phyloP scores from a whole-genome alignment of 2,113 vertebrate species.

The Dolichallabes microphthalmus region DNA sequence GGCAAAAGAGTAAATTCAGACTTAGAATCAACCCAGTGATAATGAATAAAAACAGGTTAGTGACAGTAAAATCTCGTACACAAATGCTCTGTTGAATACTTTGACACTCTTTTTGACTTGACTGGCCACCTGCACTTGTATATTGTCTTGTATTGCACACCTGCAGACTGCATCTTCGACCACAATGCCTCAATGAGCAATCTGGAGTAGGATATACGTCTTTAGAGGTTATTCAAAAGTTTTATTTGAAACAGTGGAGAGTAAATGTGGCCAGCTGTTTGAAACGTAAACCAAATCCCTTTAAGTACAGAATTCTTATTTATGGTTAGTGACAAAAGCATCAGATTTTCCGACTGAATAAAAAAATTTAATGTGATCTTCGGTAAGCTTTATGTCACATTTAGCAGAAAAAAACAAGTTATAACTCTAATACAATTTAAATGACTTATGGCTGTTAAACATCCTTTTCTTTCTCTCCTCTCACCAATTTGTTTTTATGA shows the following conservation, averaged over 20 bases:
- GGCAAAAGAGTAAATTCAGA: not conserved
- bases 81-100: not conserved
- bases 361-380: not conserved
- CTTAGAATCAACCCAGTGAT: not conserved
- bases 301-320: not conserved
- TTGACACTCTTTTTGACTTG: not conserved
- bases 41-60: not conserved
- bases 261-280: not conserved
- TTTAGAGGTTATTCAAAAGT: not conserved
- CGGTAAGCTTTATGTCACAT: not conserved
- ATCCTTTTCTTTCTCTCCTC: slow-evolving; percentile 7
- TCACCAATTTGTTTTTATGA: slow-evolving; percentile 22
- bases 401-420: not conserved
- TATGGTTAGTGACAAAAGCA: not conserved
- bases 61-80: not conserved
- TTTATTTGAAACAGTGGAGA: not conserved
- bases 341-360: not conserved
- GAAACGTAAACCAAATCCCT: not conserved
- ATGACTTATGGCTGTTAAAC: not conserved
- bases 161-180: not conserved
- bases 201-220: not conserved
- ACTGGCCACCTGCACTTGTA: not conserved
- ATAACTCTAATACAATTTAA: not conserved
- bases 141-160: not conserved
- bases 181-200: not conserved